Evolutionary conservation across 2,113 vertebrate species (phyloP), one percentile per base, ranked within the genome.

Genomic region (Calyptommatus sinebrachiatus): DNA sequence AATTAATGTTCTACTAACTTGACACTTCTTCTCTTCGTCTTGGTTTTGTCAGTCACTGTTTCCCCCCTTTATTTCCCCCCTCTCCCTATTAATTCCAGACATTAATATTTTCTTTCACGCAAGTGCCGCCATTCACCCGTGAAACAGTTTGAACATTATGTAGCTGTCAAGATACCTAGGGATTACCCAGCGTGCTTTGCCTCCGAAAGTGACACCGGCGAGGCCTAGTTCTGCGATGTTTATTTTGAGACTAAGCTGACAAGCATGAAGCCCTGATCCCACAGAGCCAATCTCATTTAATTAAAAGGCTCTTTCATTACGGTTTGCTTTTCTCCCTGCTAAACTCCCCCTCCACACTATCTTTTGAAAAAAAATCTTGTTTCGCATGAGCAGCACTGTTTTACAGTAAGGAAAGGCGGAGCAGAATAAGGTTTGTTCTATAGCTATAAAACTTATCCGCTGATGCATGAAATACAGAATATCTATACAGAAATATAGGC

Each of bases 161-260:
- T 95, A 96, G 96, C 97, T 98, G 98, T 99, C 97, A 98, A 94
- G 96, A 95, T 94, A 97, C 96, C 95, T 94, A 94, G 97, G 97
- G 97, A 97, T 97, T 97, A 97, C 96, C 97, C 96, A 94, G 96
- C 78, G 93, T 96, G 94, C 97, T 92, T 95, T 96, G 97, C 96
- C 83, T 89, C 94, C 92, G 95, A 94, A 95, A 95, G 96, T 96
- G 96, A 95, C 96, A 96, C 96, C 92, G 79, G 92, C 71, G 95
- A 93, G 96, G 96, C 94, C 92, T 84, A 8, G 92, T 91, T 95
- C 94, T 96, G 97, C 98, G 97, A 96, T 98, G 96, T 98, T 99
- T 97, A 97, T 98, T 98, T 98, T 96, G 96, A 96, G 96, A 94
- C 95, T 88, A 94, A 94, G 94, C 96, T 98, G 98, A 98, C 97